These are phyloP conservation scores for Panthera uncia DNA, from an alignment of 2,113 vertebrate genomes.

Conservation along the genomic window DNA sequence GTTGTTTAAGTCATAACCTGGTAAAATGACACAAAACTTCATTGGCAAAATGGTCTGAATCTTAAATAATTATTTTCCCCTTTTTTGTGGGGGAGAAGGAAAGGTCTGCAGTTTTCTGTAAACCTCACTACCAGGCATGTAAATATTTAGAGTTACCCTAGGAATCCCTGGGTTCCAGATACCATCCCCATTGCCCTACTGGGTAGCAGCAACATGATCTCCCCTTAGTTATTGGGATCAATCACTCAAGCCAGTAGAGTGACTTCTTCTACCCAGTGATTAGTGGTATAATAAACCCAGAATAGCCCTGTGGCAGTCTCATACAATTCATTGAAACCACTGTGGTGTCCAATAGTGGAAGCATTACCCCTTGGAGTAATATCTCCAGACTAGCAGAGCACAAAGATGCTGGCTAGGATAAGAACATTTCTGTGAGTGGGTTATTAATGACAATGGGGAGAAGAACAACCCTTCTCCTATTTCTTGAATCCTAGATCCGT, in stretches of 20 bases:
- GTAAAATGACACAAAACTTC: background rate
- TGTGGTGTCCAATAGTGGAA: background rate
- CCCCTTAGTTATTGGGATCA: background rate
- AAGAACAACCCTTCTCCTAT: background rate
- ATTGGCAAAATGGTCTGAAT: background rate
- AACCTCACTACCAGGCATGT: background rate
- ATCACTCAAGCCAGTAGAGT: background rate
- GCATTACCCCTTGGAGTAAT: background rate
- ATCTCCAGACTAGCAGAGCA: background rate
- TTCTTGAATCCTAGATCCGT: background rate
- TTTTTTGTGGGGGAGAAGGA: background rate
- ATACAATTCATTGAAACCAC: background rate
- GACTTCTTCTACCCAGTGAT: background rate
- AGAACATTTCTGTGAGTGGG: background rate
- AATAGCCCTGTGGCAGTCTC: background rate
- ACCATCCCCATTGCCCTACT: background rate
- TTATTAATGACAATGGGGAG: background rate
- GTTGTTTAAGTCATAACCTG: background rate
- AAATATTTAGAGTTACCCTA: background rate
- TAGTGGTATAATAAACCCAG: background rate
- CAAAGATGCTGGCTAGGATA: background rate
- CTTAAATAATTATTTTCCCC: background rate
- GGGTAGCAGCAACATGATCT: background rate
- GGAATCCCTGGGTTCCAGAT: background rate
- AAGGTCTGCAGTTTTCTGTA: background rate